Base-by-base conservation (phyloP, 2,888 invertebrate genomes). In the Trichopoda pennipes region DNA sequence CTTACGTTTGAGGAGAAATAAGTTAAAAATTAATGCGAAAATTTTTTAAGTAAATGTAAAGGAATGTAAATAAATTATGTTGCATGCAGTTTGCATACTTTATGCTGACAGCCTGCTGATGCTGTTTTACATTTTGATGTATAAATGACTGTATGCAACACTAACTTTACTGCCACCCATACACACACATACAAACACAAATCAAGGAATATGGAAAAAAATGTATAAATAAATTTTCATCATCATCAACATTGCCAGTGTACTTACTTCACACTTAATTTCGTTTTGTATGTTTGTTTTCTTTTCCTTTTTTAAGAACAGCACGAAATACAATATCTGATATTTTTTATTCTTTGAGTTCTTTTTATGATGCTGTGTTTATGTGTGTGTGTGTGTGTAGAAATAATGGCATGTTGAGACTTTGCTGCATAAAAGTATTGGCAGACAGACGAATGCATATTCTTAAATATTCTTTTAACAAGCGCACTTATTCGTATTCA, bases 181-280 rank as follows among this genome's bases (percentile, higher is more conserved):
- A 35, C 6, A 17, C 21, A 35, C 6, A 32, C 16, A 49, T 1
- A n/a, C 42, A 44, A 14, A 44, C 4, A 44, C 42, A 38, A 38
- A 38, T 2, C 2, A 28, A 28, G 7, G 38, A 38, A 14, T 12
- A 10, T 6, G 6, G 7, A 28, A 28, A 28, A 28, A 38, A 38
- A 14, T 38, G 38, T 10, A 44, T 16, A 44, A 44, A 44, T 44
- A 44, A 14, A 44, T 44, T 44, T 44, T 44, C 55, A 51, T 76
- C 70, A 61, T 77, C 73, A 77, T 49, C 60, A 74, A 61, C 66
- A 61, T 44, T 79, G 75, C 64, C 78, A 78, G 70, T 70, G 32
- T 32, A 63, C 49, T 79, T 51, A 75, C 66, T 79, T 79, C 66
- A 75, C 82, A 79, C 72, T 79, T 82, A 79, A 82, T 79, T 82